Percentiles rank a stretch among this genome's conserved stretches.
Conservation (phyloP, 2,888 invertebrate species). For the Palloptera scutellata region DNA sequence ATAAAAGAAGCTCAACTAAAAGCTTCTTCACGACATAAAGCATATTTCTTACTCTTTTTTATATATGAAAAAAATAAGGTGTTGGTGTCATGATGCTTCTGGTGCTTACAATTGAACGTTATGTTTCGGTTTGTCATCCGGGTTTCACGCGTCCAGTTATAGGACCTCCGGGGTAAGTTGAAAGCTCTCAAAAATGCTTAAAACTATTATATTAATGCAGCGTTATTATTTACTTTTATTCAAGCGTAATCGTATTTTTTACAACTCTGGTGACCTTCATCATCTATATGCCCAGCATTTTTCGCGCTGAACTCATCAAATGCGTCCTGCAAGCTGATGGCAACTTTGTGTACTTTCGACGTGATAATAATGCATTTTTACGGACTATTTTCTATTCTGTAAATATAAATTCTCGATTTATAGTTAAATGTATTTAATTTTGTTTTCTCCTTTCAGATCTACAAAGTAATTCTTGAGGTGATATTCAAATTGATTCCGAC, state of each 20-base stretch:
- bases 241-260: constrained; percentile 69
- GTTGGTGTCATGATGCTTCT: constrained; percentile 81
- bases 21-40: constrained; percentile 2
- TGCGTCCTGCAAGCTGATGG: constrained; percentile 67
- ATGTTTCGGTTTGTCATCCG: constrained; percentile 78
- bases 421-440: background rate
- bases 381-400: constrained; percentile 67
- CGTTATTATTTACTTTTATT: constrained; percentile 20
- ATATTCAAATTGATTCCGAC: constrained; percentile 76
- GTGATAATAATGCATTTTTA: constrained; percentile 67
- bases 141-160: constrained; percentile 73
- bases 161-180: constrained; percentile 69
- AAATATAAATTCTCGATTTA: constrained; percentile 22
- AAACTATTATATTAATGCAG: constrained; percentile 4
- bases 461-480: constrained; percentile 72
- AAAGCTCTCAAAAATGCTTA: constrained; percentile 22
- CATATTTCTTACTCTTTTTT: background rate
- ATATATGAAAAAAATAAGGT: constrained; percentile 59
- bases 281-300: constrained; percentile 74
- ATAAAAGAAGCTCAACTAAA: background rate
- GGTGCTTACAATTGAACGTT: constrained; percentile 77
- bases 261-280: constrained; percentile 73
- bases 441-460: constrained; percentile 60
- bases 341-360: constrained; percentile 69
- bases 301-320: constrained; percentile 69